phyloP scores from a whole-genome alignment of 2,888 invertebrate genomes.

The Erebia epiphron region DNA sequence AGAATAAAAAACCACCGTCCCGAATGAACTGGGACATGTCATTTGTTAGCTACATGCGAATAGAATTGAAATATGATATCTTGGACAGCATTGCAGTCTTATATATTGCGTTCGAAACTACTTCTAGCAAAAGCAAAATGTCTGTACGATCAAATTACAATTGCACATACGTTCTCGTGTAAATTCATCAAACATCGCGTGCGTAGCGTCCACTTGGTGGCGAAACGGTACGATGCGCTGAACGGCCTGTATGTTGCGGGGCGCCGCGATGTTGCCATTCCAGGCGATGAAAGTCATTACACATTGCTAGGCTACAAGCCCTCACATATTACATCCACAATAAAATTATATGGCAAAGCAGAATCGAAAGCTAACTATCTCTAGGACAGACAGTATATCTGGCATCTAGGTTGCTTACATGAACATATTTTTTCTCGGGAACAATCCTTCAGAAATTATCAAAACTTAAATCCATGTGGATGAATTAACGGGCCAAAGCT shows the following conservation, averaged over 20 bases:
- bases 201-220: conserved; percentile 44
- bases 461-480: neutral
- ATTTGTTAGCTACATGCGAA: neutral
- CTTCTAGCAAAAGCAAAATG: conserved; percentile 18
- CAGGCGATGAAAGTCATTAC: conserved; percentile 76
- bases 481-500: neutral
- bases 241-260: conserved; percentile 46
- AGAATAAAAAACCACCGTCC: too few species aligned
- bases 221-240: conserved; percentile 67
- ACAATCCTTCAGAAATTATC: neutral
- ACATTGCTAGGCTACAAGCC: conserved; percentile 49
- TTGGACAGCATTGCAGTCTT: neutral
- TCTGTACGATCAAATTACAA: conserved; percentile 38
- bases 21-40: too few species aligned
- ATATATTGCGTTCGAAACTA: conserved; percentile 51
- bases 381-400: neutral
- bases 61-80: conserved; percentile 21
- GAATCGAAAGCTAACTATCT: neutral
- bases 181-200: conserved; percentile 48
- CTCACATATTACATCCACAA: conserved; percentile 3
- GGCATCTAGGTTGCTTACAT: too few species aligned
- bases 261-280: conserved; percentile 70
- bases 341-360: neutral
- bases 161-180: conserved; percentile 41
- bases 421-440: too few species aligned